Conservation (phyloP, 2,113 vertebrate genomes). For the Noctilio leporinus region DNA sequence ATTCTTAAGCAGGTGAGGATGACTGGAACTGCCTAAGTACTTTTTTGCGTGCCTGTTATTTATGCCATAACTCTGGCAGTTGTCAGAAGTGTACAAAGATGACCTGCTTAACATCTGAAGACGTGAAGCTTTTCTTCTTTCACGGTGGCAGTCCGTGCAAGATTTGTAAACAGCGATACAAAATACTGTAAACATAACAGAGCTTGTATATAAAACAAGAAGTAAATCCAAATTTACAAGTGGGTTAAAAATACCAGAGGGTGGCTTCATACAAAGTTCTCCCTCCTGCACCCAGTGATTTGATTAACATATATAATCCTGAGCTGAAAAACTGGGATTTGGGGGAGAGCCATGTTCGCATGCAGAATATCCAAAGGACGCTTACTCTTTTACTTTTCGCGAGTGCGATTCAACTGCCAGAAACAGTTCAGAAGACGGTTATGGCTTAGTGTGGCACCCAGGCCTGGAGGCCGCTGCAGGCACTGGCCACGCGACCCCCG, state of each 20-base stretch:
- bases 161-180: slow-evolving; percentile 85
- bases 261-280: slow-evolving; percentile 76
- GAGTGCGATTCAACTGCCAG: slow-evolving; percentile 72
- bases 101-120: slow-evolving; percentile 69
- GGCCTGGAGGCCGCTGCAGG: slow-evolving; percentile 82
- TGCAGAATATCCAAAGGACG: slow-evolving; percentile 74
- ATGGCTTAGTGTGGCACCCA: slow-evolving; percentile 90
- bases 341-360: slow-evolving; percentile 79
- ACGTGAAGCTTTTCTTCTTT: slow-evolving; percentile 69
- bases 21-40: slow-evolving; percentile 31
- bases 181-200: slow-evolving; percentile 85
- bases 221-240: slow-evolving; percentile 74
- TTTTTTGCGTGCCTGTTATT: slow-evolving; percentile 61
- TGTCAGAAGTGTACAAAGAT: slow-evolving; percentile 55
- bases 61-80: slow-evolving; percentile 52
- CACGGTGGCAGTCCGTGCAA: slow-evolving; percentile 76
- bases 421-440: slow-evolving; percentile 74
- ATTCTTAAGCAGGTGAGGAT: neutral
- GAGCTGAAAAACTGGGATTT: slow-evolving; percentile 78
- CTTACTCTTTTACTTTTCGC: slow-evolving; percentile 68
- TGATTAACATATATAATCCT: slow-evolving; percentile 81
- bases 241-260: slow-evolving; percentile 71
- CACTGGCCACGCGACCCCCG: slow-evolving; percentile 85
- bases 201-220: slow-evolving; percentile 77
- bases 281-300: slow-evolving; percentile 77